These are phyloP conservation scores for Saccopteryx leptura DNA, from an alignment of 2,113 vertebrate genomes.

Conservation along the genomic window DNA sequence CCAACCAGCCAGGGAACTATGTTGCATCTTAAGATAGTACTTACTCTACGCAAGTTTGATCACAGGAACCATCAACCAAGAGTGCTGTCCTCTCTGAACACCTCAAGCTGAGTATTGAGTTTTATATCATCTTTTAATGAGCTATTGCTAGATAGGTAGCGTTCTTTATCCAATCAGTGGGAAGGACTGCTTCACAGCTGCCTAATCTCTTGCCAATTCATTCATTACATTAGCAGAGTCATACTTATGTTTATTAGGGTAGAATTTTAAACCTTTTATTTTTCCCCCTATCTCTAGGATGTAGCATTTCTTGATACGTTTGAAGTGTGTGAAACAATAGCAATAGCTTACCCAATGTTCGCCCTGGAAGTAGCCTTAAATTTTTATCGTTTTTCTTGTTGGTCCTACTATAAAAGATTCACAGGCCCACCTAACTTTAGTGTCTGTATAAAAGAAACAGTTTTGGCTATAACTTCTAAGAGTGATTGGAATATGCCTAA, in stretches of 20 bases:
- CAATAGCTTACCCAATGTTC: background rate
- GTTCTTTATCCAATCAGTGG: background rate
- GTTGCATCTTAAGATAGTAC: background rate
- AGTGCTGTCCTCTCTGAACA: background rate
- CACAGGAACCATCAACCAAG: background rate
- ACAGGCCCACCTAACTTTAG: background rate
- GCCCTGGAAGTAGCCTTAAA: background rate
- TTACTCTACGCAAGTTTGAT: background rate
- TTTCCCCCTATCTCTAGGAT: background rate
- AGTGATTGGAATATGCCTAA: background rate
- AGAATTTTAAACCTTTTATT: constrained; percentile 28
- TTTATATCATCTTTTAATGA: constrained; percentile 52
- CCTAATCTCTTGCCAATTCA: background rate
- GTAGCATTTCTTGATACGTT: background rate
- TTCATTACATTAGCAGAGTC: background rate
- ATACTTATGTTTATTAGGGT: background rate
- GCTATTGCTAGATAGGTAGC: background rate
- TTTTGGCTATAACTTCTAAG: background rate
- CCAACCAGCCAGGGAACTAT: too few species aligned
- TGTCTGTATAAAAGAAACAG: background rate
- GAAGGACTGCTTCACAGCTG: background rate
- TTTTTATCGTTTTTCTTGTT: constrained; percentile 40
- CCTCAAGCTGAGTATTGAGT: background rate
- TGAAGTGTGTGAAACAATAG: background rate
- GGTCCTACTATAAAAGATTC: background rate